Evolutionary conservation across 2,797 vertebrate genomes (phyloP), one percentile per base, ranked within the genome.

Genomic region (Holocentrus rufus): DNA sequence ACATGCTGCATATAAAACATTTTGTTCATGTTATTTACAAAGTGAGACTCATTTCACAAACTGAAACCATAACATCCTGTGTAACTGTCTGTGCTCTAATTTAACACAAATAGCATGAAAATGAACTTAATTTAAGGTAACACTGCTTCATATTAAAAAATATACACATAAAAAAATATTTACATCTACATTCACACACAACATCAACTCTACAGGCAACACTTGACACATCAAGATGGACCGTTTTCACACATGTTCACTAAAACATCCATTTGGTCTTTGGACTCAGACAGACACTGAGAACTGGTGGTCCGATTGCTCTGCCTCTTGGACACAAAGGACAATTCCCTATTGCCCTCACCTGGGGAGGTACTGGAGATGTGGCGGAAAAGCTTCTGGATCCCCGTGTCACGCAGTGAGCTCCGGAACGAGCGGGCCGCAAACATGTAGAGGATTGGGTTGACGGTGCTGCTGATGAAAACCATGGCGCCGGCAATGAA

Each of bases 361-460:
- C 93, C 92, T 11, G 90, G 91, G 5, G 81, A 92, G 31, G 86
- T 93, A 84, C 93, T 95, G 77, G 92, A 95, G 80, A 96, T 92
- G 83, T 95, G 94, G 4, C 77, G 93, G 83, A 96, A 96, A 0
- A 97, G 92, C 70, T 94, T 95, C 69, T 92, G 91, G 44, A 96
- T 93, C 49, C 94, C 95, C 0, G 91, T 92, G 65, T 95, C 93
- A 2, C 85, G 83, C 68, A 95, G 71, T 1, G 95, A 95, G 73
- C 82, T 92, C 74, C 91, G 93, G 87, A 96, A 95, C 42, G 88
- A 93, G 46, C 90, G 94, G 2, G 96, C 96, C 0, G 95, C 95
- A 61, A 95, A 96, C 79, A 95, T 93, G 5, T 97, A 96, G 66
- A 97, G 93, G 34, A 97, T 80, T 10, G 96, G 96, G 84, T 97